These are phyloP conservation scores for Notechis scutatus DNA, from an alignment of 2,113 vertebrate genomes.

Conservation along the genomic window DNA sequence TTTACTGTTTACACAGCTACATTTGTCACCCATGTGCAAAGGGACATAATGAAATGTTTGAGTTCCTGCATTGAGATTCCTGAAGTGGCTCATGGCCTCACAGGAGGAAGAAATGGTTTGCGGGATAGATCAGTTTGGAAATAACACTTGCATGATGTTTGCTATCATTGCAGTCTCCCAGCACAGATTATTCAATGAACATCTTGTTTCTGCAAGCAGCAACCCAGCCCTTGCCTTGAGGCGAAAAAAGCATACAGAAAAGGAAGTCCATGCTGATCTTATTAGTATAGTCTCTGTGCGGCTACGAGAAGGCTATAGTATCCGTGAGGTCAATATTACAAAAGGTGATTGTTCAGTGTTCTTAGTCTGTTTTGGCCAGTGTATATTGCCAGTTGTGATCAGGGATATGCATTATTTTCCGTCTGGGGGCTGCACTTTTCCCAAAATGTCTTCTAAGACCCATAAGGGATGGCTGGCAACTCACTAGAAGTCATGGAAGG, in stretches of 20 bases:
- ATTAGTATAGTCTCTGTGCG: slow-evolving; percentile 92
- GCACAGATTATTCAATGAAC: slow-evolving; percentile 95
- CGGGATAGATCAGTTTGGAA: neutral
- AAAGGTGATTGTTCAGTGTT: slow-evolving; percentile 77
- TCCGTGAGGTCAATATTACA: slow-evolving; percentile 88
- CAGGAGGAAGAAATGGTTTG: neutral
- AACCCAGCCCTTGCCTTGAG: slow-evolving; percentile 91
- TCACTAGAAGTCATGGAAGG: neutral
- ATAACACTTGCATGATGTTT: neutral
- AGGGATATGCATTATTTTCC: neutral
- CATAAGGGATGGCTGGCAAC: neutral
- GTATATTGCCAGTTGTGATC: neutral
- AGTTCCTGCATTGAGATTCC: neutral
- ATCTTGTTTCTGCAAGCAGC: slow-evolving; percentile 91
- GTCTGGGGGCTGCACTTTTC: neutral
- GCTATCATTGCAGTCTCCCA: slow-evolving; percentile 78
- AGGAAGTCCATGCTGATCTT: slow-evolving; percentile 90
- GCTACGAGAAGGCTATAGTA: slow-evolving; percentile 93
- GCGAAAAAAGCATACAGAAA: slow-evolving; percentile 95
- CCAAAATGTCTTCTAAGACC: neutral
- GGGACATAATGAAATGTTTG: neutral
- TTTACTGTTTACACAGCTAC: neutral
- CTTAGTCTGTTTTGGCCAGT: accelerated
- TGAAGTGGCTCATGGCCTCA: neutral
- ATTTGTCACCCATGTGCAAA: neutral